These are phyloP conservation scores for Drosophila picticornis DNA, from an alignment of 2,888 invertebrate species.

Conservation along the genomic window DNA sequence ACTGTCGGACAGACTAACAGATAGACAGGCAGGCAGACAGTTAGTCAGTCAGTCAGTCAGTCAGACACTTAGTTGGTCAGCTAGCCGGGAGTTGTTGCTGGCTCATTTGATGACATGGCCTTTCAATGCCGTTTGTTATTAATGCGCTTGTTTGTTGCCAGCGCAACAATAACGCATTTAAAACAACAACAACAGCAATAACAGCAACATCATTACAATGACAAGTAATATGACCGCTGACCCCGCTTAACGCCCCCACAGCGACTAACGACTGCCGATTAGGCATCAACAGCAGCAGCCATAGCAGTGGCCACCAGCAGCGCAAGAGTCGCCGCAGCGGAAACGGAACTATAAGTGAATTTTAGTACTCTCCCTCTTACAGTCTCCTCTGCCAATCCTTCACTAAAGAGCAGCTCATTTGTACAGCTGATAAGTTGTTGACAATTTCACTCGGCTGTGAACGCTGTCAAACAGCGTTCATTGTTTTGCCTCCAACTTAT, in stretches of 20 bases:
- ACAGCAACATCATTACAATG: slow-evolving; percentile 56
- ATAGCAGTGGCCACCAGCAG: slow-evolving; percentile 48
- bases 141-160: slow-evolving; percentile 71
- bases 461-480: slow-evolving; percentile 31
- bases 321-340: slow-evolving; percentile 42
- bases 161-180: slow-evolving; percentile 76
- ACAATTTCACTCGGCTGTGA: slow-evolving; percentile 53
- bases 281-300: slow-evolving; percentile 37
- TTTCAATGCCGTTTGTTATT: slow-evolving; percentile 77
- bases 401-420: slow-evolving; percentile 46
- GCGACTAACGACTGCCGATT: slow-evolving; percentile 70
- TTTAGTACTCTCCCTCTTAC: slow-evolving; percentile 17
- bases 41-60: not conserved
- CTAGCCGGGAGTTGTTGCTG: slow-evolving; percentile 47
- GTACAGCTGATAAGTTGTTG: slow-evolving; percentile 64
- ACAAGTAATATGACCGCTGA: slow-evolving; percentile 51
- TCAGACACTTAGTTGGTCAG: slow-evolving; percentile 6
- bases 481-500: slow-evolving; percentile 48
- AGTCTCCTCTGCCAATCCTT: slow-evolving; percentile 4
- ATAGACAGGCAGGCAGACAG: not conserved
- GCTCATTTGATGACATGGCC: slow-evolving; percentile 76
- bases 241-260: slow-evolving; percentile 42
- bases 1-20: slow-evolving; percentile 5
- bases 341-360: slow-evolving; percentile 57
- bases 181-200: slow-evolving; percentile 52